phyloP scores from a whole-genome alignment of 2,797 vertebrate species.

The Chiloscyllium punctatum region DNA sequence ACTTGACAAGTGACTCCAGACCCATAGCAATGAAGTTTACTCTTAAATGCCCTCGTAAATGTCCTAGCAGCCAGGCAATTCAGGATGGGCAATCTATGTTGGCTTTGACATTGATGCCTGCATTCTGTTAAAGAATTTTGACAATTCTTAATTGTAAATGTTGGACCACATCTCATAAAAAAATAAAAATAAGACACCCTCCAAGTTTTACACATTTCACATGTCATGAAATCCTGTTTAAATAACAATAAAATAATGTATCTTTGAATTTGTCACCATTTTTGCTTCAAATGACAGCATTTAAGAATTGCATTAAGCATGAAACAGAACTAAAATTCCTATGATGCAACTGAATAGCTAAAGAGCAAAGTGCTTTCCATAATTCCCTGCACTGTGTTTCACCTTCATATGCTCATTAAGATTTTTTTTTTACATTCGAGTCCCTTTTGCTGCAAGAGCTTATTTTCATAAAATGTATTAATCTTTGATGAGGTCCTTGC shows the following conservation, averaged over 20 bases:
- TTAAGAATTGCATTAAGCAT: background rate
- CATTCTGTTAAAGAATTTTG: too few species aligned
- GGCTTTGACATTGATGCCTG: too few species aligned
- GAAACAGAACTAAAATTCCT: slow-evolving; percentile 13
- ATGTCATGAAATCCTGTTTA: background rate
- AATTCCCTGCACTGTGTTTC: background rate
- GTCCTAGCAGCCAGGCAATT: too few species aligned
- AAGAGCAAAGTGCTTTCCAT: slow-evolving; percentile 6
- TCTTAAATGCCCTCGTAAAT: too few species aligned
- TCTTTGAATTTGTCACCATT: background rate
- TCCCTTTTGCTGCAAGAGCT: background rate
- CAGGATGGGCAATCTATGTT: too few species aligned
- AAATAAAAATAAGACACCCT: background rate
- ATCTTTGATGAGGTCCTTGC: background rate
- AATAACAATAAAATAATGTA: background rate
- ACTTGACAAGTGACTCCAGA: too few species aligned
- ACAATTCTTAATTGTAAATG: background rate
- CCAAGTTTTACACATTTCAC: background rate
- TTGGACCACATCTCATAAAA: too few species aligned
- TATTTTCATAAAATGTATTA: slow-evolving; percentile 25
- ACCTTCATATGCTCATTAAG: background rate
- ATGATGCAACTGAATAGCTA: background rate
- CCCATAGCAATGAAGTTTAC: too few species aligned
- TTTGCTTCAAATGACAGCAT: background rate
- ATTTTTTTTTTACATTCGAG: background rate